Evolutionary conservation across 2,113 vertebrate genomes (phyloP), one percentile per base, ranked within the genome.

Genomic region (Euleptes europaea): DNA sequence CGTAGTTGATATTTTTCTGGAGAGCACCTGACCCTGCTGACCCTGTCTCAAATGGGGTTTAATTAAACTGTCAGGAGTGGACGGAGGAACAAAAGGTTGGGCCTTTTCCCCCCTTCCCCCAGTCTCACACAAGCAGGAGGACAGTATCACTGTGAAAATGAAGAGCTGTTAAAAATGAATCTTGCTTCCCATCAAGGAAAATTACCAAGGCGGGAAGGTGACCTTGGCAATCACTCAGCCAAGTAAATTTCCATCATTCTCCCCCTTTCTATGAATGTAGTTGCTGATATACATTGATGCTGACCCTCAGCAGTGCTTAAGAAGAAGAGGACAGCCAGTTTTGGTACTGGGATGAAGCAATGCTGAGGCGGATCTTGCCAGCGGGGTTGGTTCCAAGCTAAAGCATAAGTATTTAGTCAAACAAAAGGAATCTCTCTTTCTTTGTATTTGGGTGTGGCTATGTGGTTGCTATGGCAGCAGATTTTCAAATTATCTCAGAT

Each of bases 1-100:
- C 91, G 80, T 92, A 92, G 91, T 91, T 92, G 90, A 92, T 93
- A 91, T 91, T 95, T 95, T 5, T 0, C 90, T 88, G 91, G 82
- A 89, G 90, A 91, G 74, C 0, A 5, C 90, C 84, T 92, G 93
- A 95, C 95, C 95, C 86, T 33, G 0, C 77, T 1, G 92, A 93
- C 94, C 94, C 78, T 60, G 70, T 93, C 91, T 93, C 84, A 90
- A 94, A 93, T 90, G 49, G 83, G 84, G 84, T 90, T 96, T 94
- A 95, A 96, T 96, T 95, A 95, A 95, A 93, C 92, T 95, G 94
- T 96, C 94, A 95, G 89, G 86, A 78, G 78, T 83, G 93, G 93
- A 91, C 0, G 0, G 86, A 87, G 88, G 91, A 93, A 95, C 94
- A 96, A 95, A 94, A 92, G 51, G 1, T 44, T 0, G 4, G 69